Evolutionary conservation across 64 coral and sea anemone genomes (phyloP).

Genomic region (Orbicella faveolata): DNA sequence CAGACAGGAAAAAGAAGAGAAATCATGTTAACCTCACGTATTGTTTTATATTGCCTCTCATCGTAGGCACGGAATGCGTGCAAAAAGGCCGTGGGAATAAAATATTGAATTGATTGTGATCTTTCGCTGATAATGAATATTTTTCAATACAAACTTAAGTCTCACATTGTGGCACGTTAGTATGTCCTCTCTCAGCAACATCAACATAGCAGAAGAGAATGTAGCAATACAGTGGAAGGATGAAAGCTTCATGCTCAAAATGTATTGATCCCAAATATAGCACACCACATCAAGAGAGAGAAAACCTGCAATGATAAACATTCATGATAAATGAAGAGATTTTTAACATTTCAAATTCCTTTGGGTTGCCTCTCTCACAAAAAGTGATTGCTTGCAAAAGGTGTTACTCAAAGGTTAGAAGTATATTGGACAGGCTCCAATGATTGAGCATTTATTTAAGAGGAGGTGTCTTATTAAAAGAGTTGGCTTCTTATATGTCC

Average conservation of each 20-base stretch:
- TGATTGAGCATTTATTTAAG: too few relatives aligned
- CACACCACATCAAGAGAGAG: conserved; percentile 80
- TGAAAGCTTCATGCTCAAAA: conserved; percentile 61
- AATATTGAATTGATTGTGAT: too few relatives aligned
- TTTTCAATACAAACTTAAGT: not conserved
- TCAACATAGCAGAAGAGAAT: conserved; percentile 63
- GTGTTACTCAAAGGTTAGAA: too few relatives aligned
- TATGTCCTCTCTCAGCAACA: conserved; percentile 68
- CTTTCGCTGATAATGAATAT: not conserved
- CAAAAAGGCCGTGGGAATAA: too few relatives aligned
- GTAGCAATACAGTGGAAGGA: conserved; percentile 64
- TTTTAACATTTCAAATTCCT: too few relatives aligned
- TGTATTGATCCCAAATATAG: conserved; percentile 89
- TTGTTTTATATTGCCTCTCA: too few relatives aligned
- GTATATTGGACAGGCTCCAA: too few relatives aligned
- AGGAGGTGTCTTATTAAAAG: too few relatives aligned
- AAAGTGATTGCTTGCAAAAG: too few relatives aligned
- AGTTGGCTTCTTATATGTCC: too few relatives aligned
- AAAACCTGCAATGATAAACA: conserved; percentile 41
- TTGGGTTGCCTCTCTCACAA: too few relatives aligned
- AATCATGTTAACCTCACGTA: not conserved
- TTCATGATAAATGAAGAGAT: not conserved
- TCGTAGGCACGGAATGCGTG: too few relatives aligned
- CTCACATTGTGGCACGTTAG: conserved; percentile 81
- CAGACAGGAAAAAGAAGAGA: not conserved